phyloP scores from a whole-genome alignment of 2,113 vertebrate species.

The Tragulus kanchil region DNA sequence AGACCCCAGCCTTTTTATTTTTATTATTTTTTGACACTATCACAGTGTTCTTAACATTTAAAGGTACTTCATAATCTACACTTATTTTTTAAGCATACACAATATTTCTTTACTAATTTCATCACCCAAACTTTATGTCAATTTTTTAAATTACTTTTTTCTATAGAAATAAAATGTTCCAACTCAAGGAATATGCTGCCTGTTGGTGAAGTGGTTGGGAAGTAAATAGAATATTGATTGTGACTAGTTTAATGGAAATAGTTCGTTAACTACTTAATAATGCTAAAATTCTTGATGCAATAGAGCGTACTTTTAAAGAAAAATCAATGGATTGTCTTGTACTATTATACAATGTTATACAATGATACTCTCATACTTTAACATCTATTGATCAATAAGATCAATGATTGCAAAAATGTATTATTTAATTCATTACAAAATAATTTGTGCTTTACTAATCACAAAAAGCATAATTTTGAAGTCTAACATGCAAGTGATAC shows the following conservation, averaged over 20 bases:
- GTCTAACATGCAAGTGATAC: neutral
- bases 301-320: constrained; percentile 70
- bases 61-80: constrained; percentile 49
- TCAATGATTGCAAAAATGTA: constrained; percentile 46
- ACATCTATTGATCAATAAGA: constrained; percentile 68
- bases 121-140: constrained; percentile 35
- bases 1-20: neutral
- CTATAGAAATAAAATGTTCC: constrained; percentile 34
- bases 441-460: constrained; percentile 53
- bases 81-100: constrained; percentile 1
- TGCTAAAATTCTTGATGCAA: constrained; percentile 57
- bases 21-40: neutral
- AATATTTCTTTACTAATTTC: constrained; percentile 44
- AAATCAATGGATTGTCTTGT: constrained; percentile 69
- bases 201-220: constrained; percentile 35
- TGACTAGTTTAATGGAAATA: constrained; percentile 53
- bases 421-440: constrained; percentile 66
- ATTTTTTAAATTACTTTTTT: constrained; percentile 12
- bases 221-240: constrained; percentile 60
- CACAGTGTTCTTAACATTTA: constrained; percentile 50
- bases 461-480: constrained; percentile 57
- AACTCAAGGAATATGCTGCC: neutral
- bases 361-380: constrained; percentile 32
- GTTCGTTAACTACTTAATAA: constrained; percentile 78
- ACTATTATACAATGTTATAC: neutral